Evolutionary conservation across 2,113 vertebrate species (phyloP).

Genomic region (Leptocoma aspasia): DNA sequence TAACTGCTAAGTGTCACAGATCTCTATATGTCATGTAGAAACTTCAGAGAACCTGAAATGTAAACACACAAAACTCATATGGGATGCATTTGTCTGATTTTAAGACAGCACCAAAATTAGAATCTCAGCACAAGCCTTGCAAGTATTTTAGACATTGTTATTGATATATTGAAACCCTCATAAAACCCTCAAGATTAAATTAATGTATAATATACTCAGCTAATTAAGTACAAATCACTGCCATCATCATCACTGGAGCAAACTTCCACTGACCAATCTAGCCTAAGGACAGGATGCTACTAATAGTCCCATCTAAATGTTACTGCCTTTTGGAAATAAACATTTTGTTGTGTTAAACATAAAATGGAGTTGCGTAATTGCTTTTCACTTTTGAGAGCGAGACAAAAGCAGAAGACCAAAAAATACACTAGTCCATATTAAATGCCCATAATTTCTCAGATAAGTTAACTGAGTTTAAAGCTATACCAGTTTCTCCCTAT

Average conservation of each 20-base stretch:
- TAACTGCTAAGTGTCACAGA: background rate
- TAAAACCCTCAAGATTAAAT: background rate
- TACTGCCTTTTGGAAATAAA: background rate
- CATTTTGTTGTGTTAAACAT: background rate
- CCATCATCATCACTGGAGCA: background rate
- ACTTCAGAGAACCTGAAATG: background rate
- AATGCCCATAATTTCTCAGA: background rate
- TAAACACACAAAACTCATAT: background rate
- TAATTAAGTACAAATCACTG: slow-evolving; percentile 1
- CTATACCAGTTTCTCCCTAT: background rate
- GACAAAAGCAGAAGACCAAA: background rate
- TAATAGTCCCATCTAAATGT: background rate
- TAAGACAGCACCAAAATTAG: background rate
- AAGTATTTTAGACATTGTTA: background rate
- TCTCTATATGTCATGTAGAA: background rate
- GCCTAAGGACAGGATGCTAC: background rate
- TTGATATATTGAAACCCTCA: background rate
- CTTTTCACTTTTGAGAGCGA: background rate
- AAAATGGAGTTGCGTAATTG: background rate
- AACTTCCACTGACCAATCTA: background rate
- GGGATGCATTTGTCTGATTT: background rate
- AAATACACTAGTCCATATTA: background rate
- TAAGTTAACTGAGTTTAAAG: background rate
- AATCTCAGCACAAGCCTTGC: background rate
- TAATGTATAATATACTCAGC: background rate